A percentile compares a stretch with the other conserved stretches of the same genome.
phyloP scores from a whole-genome alignment of 2,113 vertebrate species.

The Oplegnathus fasciatus region DNA sequence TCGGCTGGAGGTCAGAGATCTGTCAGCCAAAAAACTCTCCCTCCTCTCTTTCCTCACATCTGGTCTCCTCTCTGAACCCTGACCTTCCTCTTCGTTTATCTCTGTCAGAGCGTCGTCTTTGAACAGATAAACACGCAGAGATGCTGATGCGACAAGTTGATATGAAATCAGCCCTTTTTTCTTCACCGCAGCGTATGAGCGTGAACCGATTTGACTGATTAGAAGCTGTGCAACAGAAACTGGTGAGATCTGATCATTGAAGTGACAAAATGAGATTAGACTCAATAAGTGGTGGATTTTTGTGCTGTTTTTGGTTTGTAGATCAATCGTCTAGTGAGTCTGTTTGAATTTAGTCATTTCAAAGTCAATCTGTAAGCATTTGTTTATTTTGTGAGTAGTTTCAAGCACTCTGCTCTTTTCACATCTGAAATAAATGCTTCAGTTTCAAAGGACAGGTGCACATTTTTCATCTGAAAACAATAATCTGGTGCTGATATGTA shows the following conservation, averaged over 20 bases:
- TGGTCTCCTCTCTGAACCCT: not conserved
- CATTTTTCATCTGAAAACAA: too few relatives aligned
- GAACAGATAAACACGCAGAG: conserved; percentile 3
- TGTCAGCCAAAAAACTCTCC: conserved; percentile 6
- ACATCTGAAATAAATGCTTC: not conserved
- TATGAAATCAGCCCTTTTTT: not conserved
- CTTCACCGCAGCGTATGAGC: not conserved
- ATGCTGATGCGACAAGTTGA: not conserved
- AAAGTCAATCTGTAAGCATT: too few relatives aligned
- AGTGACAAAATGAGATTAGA: not conserved
- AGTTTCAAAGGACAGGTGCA: not conserved
- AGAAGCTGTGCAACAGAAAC: not conserved
- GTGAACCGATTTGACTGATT: not conserved
- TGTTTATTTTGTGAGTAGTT: too few relatives aligned
- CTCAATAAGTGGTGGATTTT: not conserved
- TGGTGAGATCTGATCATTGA: not conserved
- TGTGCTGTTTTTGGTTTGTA: too few relatives aligned
- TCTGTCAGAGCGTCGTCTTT: not conserved
- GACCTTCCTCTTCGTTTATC: conserved; percentile 14
- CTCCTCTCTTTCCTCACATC: conserved; percentile 3
- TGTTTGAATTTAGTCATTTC: not conserved
- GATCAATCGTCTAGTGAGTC: not conserved
- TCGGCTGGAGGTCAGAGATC: conserved; percentile 1
- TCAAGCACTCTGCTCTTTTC: not conserved
- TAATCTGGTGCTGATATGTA: not conserved